A percentile compares a stretch with the other conserved stretches of the same genome.
phyloP scores from a whole-genome alignment of 2,113 vertebrate genomes.

The Chloebia gouldiae region DNA sequence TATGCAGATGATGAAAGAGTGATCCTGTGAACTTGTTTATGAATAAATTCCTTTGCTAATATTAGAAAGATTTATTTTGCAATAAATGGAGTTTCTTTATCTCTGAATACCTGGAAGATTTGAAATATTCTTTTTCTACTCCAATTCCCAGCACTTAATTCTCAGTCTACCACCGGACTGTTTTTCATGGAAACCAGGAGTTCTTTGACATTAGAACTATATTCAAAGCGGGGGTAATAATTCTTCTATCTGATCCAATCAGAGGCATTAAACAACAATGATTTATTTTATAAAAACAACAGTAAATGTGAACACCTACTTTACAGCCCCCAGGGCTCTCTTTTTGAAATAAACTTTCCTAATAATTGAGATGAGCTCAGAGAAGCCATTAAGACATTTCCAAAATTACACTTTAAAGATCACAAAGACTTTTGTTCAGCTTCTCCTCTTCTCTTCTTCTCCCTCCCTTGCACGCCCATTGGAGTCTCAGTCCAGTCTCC shows the following conservation, averaged over 20 bases:
- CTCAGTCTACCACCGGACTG: background rate
- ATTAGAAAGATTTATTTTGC: background rate
- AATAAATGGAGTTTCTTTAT: background rate
- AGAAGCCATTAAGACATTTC: background rate
- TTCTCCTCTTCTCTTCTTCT: background rate
- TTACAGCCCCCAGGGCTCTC: background rate
- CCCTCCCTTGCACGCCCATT: background rate
- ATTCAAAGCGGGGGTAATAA: background rate
- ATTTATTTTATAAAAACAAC: background rate
- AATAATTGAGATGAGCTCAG: background rate
- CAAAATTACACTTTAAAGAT: background rate
- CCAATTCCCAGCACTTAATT: background rate
- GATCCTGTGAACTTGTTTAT: background rate
- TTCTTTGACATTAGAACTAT: background rate
- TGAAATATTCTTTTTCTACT: background rate
- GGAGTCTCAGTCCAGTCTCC: background rate
- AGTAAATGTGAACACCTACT: background rate
- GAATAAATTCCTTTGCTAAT: background rate
- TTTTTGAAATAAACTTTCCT: background rate
- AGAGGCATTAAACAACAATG: background rate
- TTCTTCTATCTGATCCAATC: background rate
- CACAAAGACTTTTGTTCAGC: background rate
- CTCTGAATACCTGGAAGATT: background rate
- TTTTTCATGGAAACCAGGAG: background rate
- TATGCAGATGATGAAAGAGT: background rate